phyloP scores from a whole-genome alignment of 2,888 invertebrate genomes.

The Bembecia ichneumoniformis region DNA sequence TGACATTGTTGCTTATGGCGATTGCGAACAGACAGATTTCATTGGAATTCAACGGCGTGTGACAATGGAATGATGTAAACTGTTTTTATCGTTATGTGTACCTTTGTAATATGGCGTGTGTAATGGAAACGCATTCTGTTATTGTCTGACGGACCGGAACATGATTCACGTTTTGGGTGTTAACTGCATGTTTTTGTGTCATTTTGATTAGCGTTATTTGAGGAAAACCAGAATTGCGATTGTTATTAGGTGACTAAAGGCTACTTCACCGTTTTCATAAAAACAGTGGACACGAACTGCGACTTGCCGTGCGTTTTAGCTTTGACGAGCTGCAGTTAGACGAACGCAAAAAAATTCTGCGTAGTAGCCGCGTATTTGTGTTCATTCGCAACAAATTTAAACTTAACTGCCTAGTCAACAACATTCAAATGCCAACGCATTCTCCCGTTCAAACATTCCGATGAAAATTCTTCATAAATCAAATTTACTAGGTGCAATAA shows the following conservation, averaged over 20 bases:
- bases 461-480: too few relatives aligned
- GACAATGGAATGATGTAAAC: neutral
- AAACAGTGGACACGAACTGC: too few relatives aligned
- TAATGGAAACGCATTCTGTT: neutral
- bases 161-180: constrained; percentile 7
- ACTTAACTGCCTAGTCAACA: too few relatives aligned
- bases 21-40: neutral
- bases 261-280: neutral
- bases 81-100: too few relatives aligned
- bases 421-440: too few relatives aligned
- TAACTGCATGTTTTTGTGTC: neutral
- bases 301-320: too few relatives aligned
- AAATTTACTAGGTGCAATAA: too few relatives aligned
- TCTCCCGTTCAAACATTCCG: too few relatives aligned
- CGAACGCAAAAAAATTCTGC: too few relatives aligned
- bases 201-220: neutral
- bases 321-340: too few relatives aligned
- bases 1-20: neutral
- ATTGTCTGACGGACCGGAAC: constrained; percentile 9
- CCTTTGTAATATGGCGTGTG: neutral
- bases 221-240: neutral
- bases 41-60: neutral
- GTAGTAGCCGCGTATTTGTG: too few relatives aligned
- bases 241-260: neutral
- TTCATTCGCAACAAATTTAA: too few relatives aligned